These are phyloP conservation scores for Quiscalus mexicanus DNA, from an alignment of 2,113 vertebrate species.

Conservation along the genomic window DNA sequence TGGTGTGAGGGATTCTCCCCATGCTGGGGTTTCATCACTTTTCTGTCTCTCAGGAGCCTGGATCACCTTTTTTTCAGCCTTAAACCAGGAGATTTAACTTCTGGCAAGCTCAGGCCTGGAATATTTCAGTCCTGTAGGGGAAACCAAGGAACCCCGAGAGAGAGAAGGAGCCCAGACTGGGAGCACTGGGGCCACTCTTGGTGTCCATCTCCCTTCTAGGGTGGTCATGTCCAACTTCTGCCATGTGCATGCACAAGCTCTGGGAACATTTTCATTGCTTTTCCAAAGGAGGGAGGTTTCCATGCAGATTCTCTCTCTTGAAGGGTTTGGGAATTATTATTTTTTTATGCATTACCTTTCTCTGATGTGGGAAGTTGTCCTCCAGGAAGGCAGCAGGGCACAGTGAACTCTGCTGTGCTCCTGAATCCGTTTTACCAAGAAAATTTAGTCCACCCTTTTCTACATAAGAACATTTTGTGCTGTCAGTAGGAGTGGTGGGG, in stretches of 20 bases:
- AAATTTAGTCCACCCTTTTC: background rate
- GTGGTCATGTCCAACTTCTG: rapidly evolving
- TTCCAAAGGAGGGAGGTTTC: background rate
- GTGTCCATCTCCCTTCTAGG: background rate
- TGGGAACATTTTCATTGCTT: background rate
- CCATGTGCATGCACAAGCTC: rapidly evolving
- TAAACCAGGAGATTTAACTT: background rate
- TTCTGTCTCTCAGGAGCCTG: background rate
- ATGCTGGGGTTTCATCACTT: background rate
- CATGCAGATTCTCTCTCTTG: background rate
- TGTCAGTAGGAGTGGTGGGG: background rate
- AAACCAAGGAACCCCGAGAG: background rate
- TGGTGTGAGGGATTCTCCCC: rapidly evolving
- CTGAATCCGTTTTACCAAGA: background rate
- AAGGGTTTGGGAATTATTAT: background rate
- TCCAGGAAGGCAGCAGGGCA: background rate
- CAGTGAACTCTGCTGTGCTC: background rate
- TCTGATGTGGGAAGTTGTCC: background rate
- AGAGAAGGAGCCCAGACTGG: background rate
- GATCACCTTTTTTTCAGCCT: background rate
- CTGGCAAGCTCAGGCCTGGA: background rate
- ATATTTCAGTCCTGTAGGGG: background rate
- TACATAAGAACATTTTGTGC: rapidly evolving
- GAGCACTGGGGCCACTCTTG: background rate
- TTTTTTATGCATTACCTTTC: background rate